A percentile compares a stretch with the other conserved stretches of the same genome.
phyloP scores from a whole-genome alignment of 2,888 invertebrate species.

The Sceliomorpha sp. region DNA sequence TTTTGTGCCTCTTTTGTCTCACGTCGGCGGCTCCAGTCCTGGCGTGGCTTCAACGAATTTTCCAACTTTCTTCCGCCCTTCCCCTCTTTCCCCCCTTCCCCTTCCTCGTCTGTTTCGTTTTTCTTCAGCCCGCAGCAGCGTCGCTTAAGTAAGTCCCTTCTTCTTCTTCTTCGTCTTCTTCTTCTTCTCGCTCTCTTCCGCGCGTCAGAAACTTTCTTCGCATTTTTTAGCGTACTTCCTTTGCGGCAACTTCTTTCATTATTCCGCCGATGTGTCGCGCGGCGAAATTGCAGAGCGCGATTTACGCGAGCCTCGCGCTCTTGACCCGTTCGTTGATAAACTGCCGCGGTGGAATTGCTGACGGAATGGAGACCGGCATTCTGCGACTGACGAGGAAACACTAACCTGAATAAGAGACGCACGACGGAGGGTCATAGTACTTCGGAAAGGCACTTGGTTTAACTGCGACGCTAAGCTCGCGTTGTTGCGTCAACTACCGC shows the following conservation, averaged over 20 bases:
- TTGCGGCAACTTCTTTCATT: constrained; percentile 24
- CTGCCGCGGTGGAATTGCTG: constrained; percentile 34
- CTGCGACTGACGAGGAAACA: constrained; percentile 37
- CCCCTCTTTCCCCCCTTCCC: constrained; percentile 36
- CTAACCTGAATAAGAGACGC: constrained; percentile 36
- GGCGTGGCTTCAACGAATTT: constrained; percentile 69
- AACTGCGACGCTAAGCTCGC: constrained; percentile 27
- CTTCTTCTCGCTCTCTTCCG: neutral
- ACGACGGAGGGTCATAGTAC: constrained; percentile 37
- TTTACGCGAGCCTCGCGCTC: constrained; percentile 29
- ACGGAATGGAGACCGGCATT: constrained; percentile 24
- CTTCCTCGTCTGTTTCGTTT: constrained; percentile 21
- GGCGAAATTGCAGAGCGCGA: constrained; percentile 10
- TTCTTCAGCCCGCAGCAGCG: no score
- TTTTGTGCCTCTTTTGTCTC: constrained; percentile 68
- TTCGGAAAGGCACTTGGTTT: constrained; percentile 41
- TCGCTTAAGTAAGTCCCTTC: no score
- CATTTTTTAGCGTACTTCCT: constrained; percentile 24
- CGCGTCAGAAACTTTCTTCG: constrained; percentile 18
- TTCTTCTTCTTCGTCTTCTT: no score
- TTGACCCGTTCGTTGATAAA: constrained; percentile 53
- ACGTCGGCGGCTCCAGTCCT: constrained; percentile 60
- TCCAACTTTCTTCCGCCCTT: constrained; percentile 65
- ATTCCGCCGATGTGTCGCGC: constrained; percentile 12
- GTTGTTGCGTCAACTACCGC: no score